These are phyloP conservation scores for Psittacula echo DNA, from an alignment of 2,797 vertebrate genomes.

Conservation along the genomic window DNA sequence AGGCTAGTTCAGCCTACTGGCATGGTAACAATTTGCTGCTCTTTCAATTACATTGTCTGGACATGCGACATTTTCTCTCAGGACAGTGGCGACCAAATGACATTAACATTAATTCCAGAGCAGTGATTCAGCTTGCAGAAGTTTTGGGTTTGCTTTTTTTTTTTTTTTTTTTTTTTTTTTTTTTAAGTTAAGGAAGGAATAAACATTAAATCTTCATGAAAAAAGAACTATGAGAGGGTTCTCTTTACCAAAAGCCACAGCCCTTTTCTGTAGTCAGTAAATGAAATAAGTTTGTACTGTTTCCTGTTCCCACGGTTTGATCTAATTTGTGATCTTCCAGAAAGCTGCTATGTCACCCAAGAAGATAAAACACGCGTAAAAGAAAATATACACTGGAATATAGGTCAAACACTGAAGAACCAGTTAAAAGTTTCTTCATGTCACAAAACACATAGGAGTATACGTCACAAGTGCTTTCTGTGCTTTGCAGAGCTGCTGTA, in stretches of 20 bases:
- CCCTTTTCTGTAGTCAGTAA: constrained; percentile 42
- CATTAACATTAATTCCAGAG: constrained; percentile 70
- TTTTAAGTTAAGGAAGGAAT: constrained; percentile 34
- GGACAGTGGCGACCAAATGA: constrained; percentile 55
- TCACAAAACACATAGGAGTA: background rate
- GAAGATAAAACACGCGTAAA: constrained; percentile 10
- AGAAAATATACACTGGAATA: constrained; percentile 37
- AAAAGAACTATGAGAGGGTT: constrained; percentile 37
- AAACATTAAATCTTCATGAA: constrained; percentile 43
- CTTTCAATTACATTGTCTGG: constrained; percentile 62
- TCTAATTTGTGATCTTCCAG: constrained; percentile 1
- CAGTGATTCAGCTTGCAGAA: constrained; percentile 66
- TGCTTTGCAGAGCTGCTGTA: background rate
- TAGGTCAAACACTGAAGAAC: constrained; percentile 16
- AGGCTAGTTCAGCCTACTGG: constrained; percentile 54
- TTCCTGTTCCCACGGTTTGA: constrained; percentile 39
- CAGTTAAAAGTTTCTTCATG: background rate
- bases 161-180: background rate
- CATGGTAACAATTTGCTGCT: constrained; percentile 65
- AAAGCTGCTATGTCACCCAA: constrained; percentile 24
- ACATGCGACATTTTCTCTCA: constrained; percentile 60
- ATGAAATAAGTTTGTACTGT: constrained; percentile 17
- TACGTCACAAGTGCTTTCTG: background rate
- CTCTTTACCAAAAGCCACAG: constrained; percentile 23
- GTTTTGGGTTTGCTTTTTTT: background rate